These are phyloP conservation scores for Meleagris gallopavo DNA, from an alignment of 2,113 vertebrate genomes.

Conservation along the genomic window DNA sequence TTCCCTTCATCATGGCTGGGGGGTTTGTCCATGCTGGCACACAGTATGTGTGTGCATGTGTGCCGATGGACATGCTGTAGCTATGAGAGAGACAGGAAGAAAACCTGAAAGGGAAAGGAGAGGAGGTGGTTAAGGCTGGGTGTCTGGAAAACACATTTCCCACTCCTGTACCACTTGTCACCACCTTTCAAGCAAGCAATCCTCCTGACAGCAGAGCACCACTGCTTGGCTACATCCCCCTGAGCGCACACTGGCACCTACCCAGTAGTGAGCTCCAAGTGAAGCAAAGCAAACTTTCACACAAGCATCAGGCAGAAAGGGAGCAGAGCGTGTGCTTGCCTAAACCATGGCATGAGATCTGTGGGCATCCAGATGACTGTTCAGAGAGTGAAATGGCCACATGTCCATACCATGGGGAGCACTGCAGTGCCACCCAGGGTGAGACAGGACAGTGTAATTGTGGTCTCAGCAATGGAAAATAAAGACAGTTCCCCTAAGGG, in stretches of 20 bases:
- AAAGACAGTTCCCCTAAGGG: neutral
- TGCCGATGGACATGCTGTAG: neutral
- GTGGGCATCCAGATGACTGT: neutral
- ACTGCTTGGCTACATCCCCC: neutral
- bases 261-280: slow-evolving; percentile 13
- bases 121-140: neutral
- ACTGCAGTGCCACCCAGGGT: rapidly evolving
- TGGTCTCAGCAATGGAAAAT: neutral
- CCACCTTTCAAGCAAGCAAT: slow-evolving; percentile 24
- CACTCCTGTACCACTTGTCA: slow-evolving; percentile 50
- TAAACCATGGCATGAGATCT: neutral
- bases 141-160: slow-evolving; percentile 71
- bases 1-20: neutral
- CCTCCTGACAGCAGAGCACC: neutral
- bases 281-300: slow-evolving; percentile 33
- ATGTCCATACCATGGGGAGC: rapidly evolving
- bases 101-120: neutral
- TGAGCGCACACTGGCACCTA: neutral
- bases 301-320: neutral
- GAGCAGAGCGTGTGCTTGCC: neutral
- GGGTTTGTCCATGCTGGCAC: neutral
- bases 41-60: neutral
- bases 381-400: neutral
- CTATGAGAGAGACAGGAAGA: neutral
- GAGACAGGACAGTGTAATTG: neutral